Conservation (phyloP, 1,140 invertebrate species). For the Macrocentrus cingulum region DNA sequence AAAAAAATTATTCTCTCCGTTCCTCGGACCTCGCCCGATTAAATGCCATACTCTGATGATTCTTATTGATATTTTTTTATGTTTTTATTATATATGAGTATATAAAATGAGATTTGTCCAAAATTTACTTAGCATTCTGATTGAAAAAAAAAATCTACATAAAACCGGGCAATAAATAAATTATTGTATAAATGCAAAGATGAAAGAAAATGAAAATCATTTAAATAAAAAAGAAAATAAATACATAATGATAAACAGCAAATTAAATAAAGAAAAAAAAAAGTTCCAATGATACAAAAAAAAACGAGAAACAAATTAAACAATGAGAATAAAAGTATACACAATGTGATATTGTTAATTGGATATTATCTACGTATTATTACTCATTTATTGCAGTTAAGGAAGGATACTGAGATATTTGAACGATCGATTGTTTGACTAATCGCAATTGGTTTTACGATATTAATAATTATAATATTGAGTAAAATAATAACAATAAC, state of each 20-base stretch:
- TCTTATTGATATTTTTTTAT: conserved; percentile 4
- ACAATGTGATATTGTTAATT: conserved; percentile 54
- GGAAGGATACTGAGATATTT: conserved; percentile 38
- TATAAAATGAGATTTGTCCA: conserved; percentile 16
- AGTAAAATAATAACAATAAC: conserved; percentile 45
- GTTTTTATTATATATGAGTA: no score
- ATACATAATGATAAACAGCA: conserved; percentile 18
- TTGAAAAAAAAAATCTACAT: conserved; percentile 13
- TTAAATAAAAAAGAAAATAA: conserved; percentile 11
- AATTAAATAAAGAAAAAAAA: conserved; percentile 26
- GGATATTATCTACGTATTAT: conserved; percentile 41
- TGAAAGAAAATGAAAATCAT: conserved; percentile 9
- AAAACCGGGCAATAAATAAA: conserved; percentile 20
- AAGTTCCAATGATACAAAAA: conserved; percentile 29
- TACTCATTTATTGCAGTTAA: conserved; percentile 31
- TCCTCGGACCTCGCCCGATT: conserved; percentile 19
- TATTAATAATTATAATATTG: conserved; percentile 49
- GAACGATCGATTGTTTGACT: conserved; percentile 43
- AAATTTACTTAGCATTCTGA: conserved; percentile 17
- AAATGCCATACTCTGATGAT: conserved; percentile 2
- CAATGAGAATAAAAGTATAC: conserved; percentile 44
- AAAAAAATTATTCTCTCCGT: conserved; percentile 15
- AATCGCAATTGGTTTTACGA: conserved; percentile 47
- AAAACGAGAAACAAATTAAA: conserved; percentile 30
- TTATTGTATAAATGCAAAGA: conserved; percentile 15